A percentile compares a stretch with the other conserved stretches of the same genome.
phyloP scores from a whole-genome alignment of 2,888 invertebrate species.

The Parochlus steinenii region DNA sequence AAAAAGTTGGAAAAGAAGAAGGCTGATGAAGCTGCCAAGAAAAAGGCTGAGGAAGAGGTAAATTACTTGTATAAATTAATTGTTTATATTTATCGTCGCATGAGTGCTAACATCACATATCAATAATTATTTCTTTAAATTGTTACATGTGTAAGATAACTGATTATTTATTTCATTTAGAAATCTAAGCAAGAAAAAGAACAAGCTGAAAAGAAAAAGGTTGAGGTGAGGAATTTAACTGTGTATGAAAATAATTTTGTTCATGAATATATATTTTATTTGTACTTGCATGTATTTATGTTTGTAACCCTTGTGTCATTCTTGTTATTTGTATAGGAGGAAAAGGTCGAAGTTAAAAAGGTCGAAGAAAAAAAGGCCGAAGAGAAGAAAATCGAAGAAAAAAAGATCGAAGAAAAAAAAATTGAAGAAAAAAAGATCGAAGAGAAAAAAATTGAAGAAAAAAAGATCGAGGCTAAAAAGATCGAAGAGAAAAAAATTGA shows the following conservation, averaged over 20 bases:
- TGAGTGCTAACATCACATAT: too few relatives aligned
- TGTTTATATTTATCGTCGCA: too few relatives aligned
- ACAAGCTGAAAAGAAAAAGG: slow-evolving; percentile 31
- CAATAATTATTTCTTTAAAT: too few relatives aligned
- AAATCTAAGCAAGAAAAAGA: slow-evolving; percentile 20
- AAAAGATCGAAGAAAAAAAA: slow-evolving; percentile 15
- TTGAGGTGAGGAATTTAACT: slow-evolving; percentile 24
- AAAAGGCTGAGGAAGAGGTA: slow-evolving; percentile 32
- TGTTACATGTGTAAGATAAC: too few relatives aligned
- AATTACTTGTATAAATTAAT: slow-evolving; percentile 13
- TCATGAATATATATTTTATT: not conserved
- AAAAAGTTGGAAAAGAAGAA: slow-evolving; percentile 24
- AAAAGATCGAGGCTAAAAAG: slow-evolving; percentile 23
- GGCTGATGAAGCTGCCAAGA: slow-evolving; percentile 28
- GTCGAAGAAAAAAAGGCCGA: slow-evolving; percentile 20
- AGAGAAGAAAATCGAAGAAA: slow-evolving; percentile 15
- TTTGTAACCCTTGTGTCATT: not conserved
- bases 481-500: slow-evolving; percentile 24
- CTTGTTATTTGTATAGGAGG: too few relatives aligned
- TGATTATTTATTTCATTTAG: too few relatives aligned
- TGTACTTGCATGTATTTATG: not conserved
- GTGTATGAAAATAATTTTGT: slow-evolving; percentile 8
- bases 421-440: too few relatives aligned
- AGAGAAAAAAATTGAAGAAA: slow-evolving; percentile 31
- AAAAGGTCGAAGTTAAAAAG: slow-evolving; percentile 24